Conservation (phyloP, 2,797 vertebrate species). For the Phoxinus dragarum region DNA sequence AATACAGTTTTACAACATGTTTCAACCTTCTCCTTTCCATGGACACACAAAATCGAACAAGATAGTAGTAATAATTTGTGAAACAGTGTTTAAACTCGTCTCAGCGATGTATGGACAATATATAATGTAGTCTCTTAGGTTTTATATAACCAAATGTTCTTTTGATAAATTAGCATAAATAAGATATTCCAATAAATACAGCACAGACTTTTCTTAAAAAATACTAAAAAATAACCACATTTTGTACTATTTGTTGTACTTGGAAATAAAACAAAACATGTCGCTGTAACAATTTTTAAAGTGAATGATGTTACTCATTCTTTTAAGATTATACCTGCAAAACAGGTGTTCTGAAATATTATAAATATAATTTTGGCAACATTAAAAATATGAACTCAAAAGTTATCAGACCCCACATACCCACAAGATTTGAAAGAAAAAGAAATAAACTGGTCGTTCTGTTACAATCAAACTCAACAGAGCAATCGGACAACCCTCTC, state of each 20-base stretch:
- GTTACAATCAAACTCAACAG: background rate
- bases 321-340: background rate
- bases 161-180: conserved; percentile 52
- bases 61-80: conserved; percentile 23
- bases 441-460: conserved; percentile 2
- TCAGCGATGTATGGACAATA: conserved; percentile 35
- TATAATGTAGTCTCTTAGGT: conserved; percentile 33
- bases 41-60: background rate
- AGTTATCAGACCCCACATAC: background rate
- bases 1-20: conserved; percentile 26
- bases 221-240: conserved; percentile 28
- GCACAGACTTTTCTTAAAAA: conserved; percentile 43
- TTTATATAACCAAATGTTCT: conserved; percentile 41
- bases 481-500: background rate
- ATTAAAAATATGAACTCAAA: conserved; percentile 15
- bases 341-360: background rate
- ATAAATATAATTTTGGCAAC: conserved; percentile 33
- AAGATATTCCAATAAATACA: conserved; percentile 44
- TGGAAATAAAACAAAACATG: background rate
- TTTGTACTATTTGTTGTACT: background rate
- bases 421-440: background rate
- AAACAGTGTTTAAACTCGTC: conserved; percentile 39
- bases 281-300: conserved; percentile 13
- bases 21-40: conserved; percentile 17
- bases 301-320: conserved; percentile 1